Percentiles rank a stretch among this genome's conserved stretches.
Conservation (phyloP, 1,140 invertebrate genomes). For the Platorchestia sp. region DNA sequence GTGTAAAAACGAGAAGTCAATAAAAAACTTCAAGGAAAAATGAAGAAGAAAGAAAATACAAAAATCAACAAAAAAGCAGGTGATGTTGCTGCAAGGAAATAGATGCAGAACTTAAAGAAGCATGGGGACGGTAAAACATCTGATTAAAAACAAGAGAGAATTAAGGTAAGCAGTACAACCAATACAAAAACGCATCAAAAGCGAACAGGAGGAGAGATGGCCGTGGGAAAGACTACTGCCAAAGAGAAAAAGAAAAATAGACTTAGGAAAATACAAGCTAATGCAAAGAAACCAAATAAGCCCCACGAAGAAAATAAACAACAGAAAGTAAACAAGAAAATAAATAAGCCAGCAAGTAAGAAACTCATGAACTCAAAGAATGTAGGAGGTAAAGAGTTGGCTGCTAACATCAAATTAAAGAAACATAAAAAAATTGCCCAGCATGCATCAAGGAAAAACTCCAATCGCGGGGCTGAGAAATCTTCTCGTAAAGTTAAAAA, state of each 20-base stretch:
- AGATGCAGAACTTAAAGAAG: not conserved
- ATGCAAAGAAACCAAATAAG: not conserved
- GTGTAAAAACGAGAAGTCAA: not conserved
- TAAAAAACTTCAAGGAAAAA: not conserved
- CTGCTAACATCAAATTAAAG: not conserved
- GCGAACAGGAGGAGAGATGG: no score
- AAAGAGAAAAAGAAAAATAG: no score
- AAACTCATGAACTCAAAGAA: not conserved
- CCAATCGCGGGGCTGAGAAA: not conserved
- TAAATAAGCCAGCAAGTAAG: not conserved
- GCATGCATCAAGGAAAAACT: not conserved
- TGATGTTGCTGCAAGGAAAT: not conserved
- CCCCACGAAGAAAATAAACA: not conserved
- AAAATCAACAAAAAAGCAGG: not conserved
- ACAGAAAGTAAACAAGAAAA: not conserved
- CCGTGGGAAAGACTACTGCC: no score
- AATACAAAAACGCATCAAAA: no score
- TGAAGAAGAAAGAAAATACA: not conserved
- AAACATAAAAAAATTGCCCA: not conserved
- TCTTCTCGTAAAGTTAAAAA: no score
- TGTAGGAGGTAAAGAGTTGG: not conserved
- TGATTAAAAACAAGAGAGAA: no score
- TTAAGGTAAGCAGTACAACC: not conserved
- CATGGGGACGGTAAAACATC: no score
- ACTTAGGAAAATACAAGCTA: not conserved